These are phyloP conservation scores for Haliaeetus leucogaster DNA, from an alignment of 2,113 vertebrate genomes.

Conservation along the genomic window DNA sequence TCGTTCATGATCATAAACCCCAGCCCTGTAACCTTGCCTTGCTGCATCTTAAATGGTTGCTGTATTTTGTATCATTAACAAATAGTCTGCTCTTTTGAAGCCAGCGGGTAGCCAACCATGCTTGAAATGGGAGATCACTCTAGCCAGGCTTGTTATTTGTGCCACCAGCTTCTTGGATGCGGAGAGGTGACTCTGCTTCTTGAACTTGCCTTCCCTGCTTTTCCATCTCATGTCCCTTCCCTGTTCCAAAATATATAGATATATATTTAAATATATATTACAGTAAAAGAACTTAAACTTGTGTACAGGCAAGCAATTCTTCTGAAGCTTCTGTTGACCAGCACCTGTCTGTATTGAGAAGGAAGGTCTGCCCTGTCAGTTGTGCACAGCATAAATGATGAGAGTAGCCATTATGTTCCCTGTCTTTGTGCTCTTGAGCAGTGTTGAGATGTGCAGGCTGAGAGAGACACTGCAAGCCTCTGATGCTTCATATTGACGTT, in stretches of 20 bases:
- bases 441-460: neutral
- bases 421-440: neutral
- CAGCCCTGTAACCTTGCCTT: conserved; percentile 29
- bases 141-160: conserved; percentile 33
- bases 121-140: conserved; percentile 31
- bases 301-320: conserved; percentile 19
- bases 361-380: neutral
- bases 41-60: conserved; percentile 40
- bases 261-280: conserved; percentile 25
- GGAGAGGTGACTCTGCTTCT: conserved; percentile 38
- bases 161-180: conserved; percentile 32
- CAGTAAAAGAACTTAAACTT: conserved; percentile 11
- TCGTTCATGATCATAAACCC: neutral
- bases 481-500: neutral
- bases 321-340: neutral
- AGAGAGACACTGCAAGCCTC: neutral
- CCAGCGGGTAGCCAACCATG: neutral
- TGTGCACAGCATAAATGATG: neutral
- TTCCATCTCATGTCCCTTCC: neutral
- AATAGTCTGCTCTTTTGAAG: conserved; percentile 43
- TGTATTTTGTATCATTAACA: conserved; percentile 33
- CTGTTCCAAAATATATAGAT: conserved; percentile 4
- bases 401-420: neutral
- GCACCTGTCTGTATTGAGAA: neutral
- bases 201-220: conserved; percentile 34